Percentiles rank a stretch among this genome's conserved stretches.
phyloP scores from a whole-genome alignment of 2,113 vertebrate species.

The Pan paniscus region DNA sequence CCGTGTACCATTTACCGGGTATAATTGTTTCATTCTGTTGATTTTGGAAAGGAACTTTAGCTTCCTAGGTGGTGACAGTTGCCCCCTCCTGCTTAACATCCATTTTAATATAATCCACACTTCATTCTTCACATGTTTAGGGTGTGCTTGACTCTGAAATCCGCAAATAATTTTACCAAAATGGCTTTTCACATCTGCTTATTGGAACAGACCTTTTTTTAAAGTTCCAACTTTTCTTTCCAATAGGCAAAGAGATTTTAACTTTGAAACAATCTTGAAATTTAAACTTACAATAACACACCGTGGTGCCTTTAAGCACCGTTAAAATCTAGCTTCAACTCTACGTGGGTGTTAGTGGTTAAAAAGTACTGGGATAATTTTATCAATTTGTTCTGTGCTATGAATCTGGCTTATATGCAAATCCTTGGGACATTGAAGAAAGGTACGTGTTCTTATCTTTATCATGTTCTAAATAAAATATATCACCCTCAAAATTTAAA shows the following conservation, averaged over 20 bases:
- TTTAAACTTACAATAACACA: slow-evolving; percentile 47
- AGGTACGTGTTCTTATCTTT: not conserved
- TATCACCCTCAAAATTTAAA: not conserved
- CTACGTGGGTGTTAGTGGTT: not conserved
- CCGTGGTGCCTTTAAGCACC: not conserved
- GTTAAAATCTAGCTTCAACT: slow-evolving; percentile 49
- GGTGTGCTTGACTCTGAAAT: slow-evolving; percentile 39
- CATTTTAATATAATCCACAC: slow-evolving; percentile 21
- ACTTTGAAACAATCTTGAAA: slow-evolving; percentile 64
- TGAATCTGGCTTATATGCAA: not conserved
- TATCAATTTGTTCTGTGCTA: not conserved
- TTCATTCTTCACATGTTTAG: slow-evolving; percentile 42
- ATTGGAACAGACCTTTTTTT: slow-evolving; percentile 57
- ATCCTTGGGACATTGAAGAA: not conserved
- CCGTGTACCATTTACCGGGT: fast-evolving
- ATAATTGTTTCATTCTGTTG: not conserved
- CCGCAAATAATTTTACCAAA: slow-evolving; percentile 69
- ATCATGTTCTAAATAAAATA: slow-evolving; percentile 1
- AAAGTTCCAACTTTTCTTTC: slow-evolving; percentile 53
- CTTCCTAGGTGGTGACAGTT: slow-evolving; percentile 3
- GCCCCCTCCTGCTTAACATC: slow-evolving; percentile 2
- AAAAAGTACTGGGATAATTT: not conserved
- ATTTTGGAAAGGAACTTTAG: not conserved
- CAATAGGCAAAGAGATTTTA: slow-evolving; percentile 62
- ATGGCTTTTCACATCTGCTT: slow-evolving; percentile 71